These are phyloP conservation scores for Aphelenchoides avenae DNA, from an alignment of 1,140 invertebrate genomes.

Conservation along the genomic window DNA sequence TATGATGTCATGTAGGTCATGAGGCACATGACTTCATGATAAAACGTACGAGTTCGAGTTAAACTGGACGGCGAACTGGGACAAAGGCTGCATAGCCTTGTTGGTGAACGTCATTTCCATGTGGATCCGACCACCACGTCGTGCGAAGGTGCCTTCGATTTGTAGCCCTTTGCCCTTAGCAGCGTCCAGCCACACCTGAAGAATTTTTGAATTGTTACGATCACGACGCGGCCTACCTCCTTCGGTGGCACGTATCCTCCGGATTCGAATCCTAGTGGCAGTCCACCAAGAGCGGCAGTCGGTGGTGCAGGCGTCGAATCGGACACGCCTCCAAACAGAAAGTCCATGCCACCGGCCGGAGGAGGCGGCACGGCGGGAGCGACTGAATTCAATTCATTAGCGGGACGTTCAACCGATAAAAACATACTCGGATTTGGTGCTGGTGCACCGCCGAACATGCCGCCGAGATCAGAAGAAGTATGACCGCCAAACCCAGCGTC, in stretches of 20 bases:
- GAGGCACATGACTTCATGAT: no score
- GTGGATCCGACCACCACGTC: constrained; percentile 76
- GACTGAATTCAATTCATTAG: no score
- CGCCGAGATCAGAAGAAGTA: no score
- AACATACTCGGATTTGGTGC: neutral
- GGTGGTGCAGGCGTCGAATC: constrained; percentile 22
- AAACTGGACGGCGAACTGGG: constrained; percentile 90
- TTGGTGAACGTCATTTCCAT: constrained; percentile 97
- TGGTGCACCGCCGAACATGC: constrained; percentile 9
- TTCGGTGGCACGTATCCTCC: constrained; percentile 32
- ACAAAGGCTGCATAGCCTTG: constrained; percentile 96
- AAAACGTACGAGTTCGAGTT: constrained; percentile 80
- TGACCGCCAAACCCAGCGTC: no score
- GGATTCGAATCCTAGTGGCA: constrained; percentile 31
- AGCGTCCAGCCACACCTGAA: constrained; percentile 52
- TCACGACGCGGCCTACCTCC: constrained; percentile 59
- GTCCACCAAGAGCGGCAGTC: constrained; percentile 37
- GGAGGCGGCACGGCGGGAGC: no score
- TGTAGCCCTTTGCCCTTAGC: constrained; percentile 74
- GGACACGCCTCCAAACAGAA: constrained; percentile 25
- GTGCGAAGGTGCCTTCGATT: constrained; percentile 86
- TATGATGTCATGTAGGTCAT: neutral
- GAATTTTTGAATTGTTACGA: constrained; percentile 2
- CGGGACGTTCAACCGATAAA: no score
- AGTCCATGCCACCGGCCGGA: no score